Base-by-base conservation (phyloP, 2,888 invertebrate genomes). In the Drosophila anceps region DNA sequence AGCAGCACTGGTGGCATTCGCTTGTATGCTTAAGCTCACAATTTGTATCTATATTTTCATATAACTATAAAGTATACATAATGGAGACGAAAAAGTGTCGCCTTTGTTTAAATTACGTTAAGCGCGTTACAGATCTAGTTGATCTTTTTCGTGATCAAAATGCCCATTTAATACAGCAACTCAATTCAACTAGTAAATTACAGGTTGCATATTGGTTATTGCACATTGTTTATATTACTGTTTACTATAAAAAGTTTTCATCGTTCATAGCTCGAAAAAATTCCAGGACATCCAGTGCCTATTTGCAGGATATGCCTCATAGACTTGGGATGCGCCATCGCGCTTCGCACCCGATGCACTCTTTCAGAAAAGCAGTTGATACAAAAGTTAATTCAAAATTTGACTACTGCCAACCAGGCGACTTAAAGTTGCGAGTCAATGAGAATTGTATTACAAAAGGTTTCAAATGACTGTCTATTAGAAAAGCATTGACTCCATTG, bases 311-410 rank as follows among this genome's bases (percentile, higher is more conserved):
- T 27, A n/a, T 83, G 81, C 35, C 48, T 74, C 4, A 35, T 27
- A 7, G 70, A 81, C n/a, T 33, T 83, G 39, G 54, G 41, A 20
- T 50, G 46, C 12, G 73, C 81, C 8, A 71, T 67, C 1, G 57
- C 48, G 2, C 83, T 81, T 57, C 78, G 84, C 1, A 58, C 73
- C 33, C 79, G 81, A 8, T 81, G 84, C 27, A 62, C 81, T n/a
- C 53, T 69, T 6, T 67, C 84, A 10, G 78, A 81, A 20, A 84
- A 81, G 27, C 66, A 65, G 7, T 43, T 73, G 6, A 39, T 10
- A 15, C 33, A 59, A 20, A 43, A 8, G 15, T 10, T 55, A 60
- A 41, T 46, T 7, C 18, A 6, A 18, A 29, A 20, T 7, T 39
- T 20, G 33, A 20, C 53, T 8, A 33, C 5, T 59, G 39, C 37